A percentile compares a stretch with the other conserved stretches of the same genome.
Evolutionary conservation across 2,797 vertebrate species (phyloP).

Genomic region (Hemibagrus guttatus): DNA sequence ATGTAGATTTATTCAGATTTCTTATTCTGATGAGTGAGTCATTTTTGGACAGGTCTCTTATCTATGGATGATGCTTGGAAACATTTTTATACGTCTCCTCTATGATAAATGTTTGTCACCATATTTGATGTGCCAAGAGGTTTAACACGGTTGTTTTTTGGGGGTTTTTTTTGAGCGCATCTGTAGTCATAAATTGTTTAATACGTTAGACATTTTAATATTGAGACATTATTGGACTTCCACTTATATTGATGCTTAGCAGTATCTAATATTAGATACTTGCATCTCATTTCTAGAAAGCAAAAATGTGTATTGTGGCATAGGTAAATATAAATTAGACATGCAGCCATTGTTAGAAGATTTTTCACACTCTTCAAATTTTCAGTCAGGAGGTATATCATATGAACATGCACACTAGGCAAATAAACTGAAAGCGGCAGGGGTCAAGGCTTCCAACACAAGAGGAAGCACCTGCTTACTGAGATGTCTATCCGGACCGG

Average conservation of each 20-base stretch:
- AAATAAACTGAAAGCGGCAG: background rate
- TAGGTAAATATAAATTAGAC: background rate
- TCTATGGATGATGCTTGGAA: background rate
- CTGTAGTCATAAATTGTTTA: background rate
- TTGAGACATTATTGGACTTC: background rate
- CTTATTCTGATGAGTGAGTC: background rate
- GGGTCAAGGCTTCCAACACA: background rate
- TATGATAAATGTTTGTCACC: background rate
- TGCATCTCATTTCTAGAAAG: background rate
- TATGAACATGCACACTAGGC: background rate
- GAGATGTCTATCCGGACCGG: background rate
- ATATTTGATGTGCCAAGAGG: background rate
- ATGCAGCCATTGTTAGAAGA: background rate
- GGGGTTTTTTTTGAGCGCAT: background rate
- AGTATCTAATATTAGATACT: background rate
- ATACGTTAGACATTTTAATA: background rate
- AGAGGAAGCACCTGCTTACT: background rate
- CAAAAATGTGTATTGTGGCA: background rate
- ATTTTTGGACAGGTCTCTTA: background rate
- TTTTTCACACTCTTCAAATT: background rate
- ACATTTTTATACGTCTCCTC: background rate
- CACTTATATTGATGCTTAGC: background rate
- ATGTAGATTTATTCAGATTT: background rate
- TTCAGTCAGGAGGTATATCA: background rate
- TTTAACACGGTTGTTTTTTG: no score